These are phyloP conservation scores for Meriones psammophilus DNA, from an alignment of 2,797 vertebrate species.

Conservation along the genomic window DNA sequence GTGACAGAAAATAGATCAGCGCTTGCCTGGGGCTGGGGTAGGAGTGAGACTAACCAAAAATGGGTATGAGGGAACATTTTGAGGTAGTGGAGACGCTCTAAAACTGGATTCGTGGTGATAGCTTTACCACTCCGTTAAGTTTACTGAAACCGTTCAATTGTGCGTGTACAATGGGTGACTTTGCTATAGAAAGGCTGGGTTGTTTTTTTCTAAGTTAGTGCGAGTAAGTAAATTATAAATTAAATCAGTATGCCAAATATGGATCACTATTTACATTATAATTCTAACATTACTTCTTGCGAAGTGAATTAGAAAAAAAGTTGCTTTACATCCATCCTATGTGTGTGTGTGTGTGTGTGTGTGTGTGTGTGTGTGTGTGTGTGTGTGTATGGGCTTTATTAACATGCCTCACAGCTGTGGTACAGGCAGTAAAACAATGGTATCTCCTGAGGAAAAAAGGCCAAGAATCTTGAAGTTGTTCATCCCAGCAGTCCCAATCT, in stretches of 20 bases:
- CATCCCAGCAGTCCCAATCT: background rate
- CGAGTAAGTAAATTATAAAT: constrained; percentile 33
- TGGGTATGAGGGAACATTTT: background rate
- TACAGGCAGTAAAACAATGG: background rate
- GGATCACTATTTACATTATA: background rate
- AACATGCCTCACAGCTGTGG: background rate
- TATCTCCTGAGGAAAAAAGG: background rate
- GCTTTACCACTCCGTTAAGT: background rate
- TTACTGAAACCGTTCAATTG: background rate
- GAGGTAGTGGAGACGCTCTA: constrained; percentile 58
- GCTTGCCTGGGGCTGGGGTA: background rate
- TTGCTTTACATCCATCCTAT: background rate
- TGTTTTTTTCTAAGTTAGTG: background rate
- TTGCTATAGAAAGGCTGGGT: background rate
- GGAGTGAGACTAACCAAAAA: constrained; percentile 38
- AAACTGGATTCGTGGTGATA: background rate
- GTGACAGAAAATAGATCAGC: constrained; percentile 43
- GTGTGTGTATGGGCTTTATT: background rate
- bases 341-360: too few species aligned
- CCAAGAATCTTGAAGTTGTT: background rate
- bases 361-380: background rate
- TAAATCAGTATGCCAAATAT: background rate
- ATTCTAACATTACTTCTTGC: background rate
- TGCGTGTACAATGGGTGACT: background rate
- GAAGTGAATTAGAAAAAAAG: background rate